Evolutionary conservation across 2,888 invertebrate genomes (phyloP).

Genomic region (Harpagoxenus sublaevis): DNA sequence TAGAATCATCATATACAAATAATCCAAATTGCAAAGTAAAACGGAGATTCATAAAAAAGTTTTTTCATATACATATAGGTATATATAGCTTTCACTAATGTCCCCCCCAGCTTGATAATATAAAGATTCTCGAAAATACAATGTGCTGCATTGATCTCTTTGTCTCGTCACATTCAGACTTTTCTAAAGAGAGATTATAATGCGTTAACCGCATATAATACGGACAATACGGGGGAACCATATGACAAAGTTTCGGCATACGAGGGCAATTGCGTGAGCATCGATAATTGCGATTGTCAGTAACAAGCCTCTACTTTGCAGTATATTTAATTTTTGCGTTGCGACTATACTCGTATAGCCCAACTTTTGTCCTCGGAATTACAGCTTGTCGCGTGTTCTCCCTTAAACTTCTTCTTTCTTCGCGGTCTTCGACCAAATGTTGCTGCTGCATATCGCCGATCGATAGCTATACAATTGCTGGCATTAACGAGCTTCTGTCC

Average conservation of each 20-base stretch:
- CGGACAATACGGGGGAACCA: not conserved
- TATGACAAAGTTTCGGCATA: conserved; percentile 47
- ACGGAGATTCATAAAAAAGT: not conserved
- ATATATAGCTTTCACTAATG: not conserved
- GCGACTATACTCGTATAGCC: conserved; percentile 29
- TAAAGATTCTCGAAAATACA: not conserved
- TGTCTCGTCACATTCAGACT: not conserved
- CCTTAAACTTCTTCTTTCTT: conserved; percentile 46
- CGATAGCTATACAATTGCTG: conserved; percentile 49
- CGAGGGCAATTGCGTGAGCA: conserved; percentile 41
- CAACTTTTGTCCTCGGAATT: conserved; percentile 50
- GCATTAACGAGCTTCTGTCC: conserved; percentile 42
- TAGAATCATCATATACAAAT: not conserved
- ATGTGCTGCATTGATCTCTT: conserved; percentile 5
- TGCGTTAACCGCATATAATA: conserved; percentile 3
- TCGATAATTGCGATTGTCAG: conserved; percentile 52
- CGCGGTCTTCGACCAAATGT: conserved; percentile 50
- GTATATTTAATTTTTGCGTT: conserved; percentile 51
- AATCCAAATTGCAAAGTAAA: not conserved
- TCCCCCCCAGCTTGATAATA: conserved; percentile 7
- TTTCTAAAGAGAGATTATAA: conserved; percentile 19
- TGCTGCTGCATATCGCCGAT: conserved; percentile 39
- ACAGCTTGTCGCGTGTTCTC: conserved; percentile 53
- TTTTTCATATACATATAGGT: not conserved
- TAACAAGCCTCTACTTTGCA: conserved; percentile 51